Percentiles rank a stretch among this genome's conserved stretches.
These are phyloP conservation scores for Arenaria interpres DNA, from an alignment of 2,113 vertebrate species.

Conservation along the genomic window DNA sequence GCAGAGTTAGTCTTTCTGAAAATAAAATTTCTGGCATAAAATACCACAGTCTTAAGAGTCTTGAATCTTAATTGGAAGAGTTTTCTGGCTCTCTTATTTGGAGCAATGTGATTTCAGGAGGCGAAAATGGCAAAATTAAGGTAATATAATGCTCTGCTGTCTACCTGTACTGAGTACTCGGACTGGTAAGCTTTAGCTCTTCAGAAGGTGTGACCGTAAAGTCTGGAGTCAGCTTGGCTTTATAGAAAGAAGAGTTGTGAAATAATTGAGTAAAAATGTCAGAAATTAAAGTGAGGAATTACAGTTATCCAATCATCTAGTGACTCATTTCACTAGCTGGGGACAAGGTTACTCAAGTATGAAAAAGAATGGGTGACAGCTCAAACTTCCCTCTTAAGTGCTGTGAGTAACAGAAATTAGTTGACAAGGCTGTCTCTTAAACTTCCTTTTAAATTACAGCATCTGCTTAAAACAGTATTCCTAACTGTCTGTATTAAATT, in stretches of 20 bases:
- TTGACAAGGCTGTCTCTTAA: not conserved
- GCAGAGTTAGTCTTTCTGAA: not conserved
- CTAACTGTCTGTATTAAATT: not conserved
- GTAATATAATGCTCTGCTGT: not conserved
- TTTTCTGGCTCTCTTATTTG: not conserved
- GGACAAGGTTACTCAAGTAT: not conserved
- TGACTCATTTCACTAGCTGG: slow-evolving; percentile 25
- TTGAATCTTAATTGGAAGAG: not conserved
- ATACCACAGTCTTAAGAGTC: not conserved
- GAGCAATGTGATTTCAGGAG: not conserved
- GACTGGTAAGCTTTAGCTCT: not conserved
- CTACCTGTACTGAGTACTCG: not conserved
- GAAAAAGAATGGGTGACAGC: not conserved
- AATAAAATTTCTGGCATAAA: not conserved
- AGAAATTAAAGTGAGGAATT: slow-evolving; percentile 11
- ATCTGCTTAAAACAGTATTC: not conserved
- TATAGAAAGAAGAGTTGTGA: slow-evolving; percentile 3
- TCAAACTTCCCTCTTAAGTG: slow-evolving; percentile 3
- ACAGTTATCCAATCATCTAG: not conserved
- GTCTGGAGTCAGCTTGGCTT: slow-evolving; percentile 2
- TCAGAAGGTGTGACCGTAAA: not conserved
- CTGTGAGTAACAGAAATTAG: not conserved
- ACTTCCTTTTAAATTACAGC: not conserved
- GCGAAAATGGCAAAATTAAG: not conserved
- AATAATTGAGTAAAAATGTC: not conserved